These are phyloP conservation scores for Saccopteryx leptura DNA, from an alignment of 2,113 vertebrate genomes.

Conservation along the genomic window DNA sequence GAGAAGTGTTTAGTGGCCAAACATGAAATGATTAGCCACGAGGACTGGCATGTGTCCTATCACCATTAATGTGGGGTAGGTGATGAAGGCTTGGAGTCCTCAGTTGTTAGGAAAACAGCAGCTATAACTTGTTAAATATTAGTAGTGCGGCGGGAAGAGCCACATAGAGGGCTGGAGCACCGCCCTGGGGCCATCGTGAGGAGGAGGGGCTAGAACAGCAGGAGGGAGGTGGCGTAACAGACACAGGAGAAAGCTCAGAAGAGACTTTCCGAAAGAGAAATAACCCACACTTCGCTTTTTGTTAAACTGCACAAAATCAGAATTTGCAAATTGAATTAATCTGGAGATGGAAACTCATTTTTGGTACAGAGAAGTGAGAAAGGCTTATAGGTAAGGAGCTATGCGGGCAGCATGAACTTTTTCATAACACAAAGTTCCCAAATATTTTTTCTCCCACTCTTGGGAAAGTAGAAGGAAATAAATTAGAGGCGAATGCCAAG, in stretches of 20 bases:
- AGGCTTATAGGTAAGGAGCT: conserved; percentile 44
- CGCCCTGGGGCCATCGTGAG: background rate
- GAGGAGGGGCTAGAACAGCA: too few species aligned
- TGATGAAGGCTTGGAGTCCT: background rate
- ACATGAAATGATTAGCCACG: background rate
- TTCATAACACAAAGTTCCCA: conserved; percentile 72
- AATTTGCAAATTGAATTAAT: background rate
- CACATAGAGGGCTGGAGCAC: background rate
- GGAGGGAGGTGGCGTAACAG: background rate
- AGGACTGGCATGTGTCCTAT: background rate
- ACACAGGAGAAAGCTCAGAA: background rate
- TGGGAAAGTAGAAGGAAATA: conserved; percentile 84
- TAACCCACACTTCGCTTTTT: background rate
- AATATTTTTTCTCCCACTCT: conserved; percentile 81
- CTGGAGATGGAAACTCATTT: background rate
- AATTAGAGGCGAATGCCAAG: conserved; percentile 80
- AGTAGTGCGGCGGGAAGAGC: background rate
- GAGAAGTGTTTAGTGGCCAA: background rate
- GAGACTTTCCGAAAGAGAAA: background rate
- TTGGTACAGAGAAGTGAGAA: background rate
- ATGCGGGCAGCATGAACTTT: conserved; percentile 57
- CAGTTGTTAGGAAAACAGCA: background rate
- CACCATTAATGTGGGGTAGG: background rate
- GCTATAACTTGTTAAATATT: background rate
- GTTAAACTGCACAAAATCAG: background rate